Conservation (phyloP, 2,888 invertebrate genomes). For the Lucinisca nassula region DNA sequence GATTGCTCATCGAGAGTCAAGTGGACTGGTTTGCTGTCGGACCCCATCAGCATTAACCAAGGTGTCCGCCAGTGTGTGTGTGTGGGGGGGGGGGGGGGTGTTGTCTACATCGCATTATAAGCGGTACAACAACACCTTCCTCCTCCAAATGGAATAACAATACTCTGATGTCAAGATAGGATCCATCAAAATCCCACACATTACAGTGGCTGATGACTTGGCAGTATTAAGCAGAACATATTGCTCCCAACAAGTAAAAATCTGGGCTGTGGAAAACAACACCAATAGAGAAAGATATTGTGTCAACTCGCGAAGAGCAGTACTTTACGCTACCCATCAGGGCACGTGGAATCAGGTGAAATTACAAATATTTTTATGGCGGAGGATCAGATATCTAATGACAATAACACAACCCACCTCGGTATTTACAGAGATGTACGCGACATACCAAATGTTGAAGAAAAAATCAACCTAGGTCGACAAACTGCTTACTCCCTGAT, state of each 20-base stretch:
- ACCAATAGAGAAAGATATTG: neutral
- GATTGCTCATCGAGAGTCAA: neutral
- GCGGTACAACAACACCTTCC: neutral
- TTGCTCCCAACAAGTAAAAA: neutral
- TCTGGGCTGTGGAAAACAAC: neutral
- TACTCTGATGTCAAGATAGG: neutral
- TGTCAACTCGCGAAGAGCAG: neutral
- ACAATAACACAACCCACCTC: neutral
- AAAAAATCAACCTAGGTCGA: too few species aligned
- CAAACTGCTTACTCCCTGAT: too few species aligned
- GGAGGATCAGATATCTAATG: neutral
- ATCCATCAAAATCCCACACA: neutral
- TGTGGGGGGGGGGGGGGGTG: neutral
- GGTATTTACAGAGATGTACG: neutral
- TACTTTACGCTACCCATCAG: neutral
- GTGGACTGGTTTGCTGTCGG: neutral
- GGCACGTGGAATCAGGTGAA: too few species aligned
- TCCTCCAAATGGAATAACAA: neutral
- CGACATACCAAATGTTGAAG: neutral
- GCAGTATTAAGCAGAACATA: neutral
- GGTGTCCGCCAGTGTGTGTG: neutral
- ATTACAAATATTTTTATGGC: neutral
- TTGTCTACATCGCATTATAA: conserved; percentile 6
- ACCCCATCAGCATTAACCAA: neutral
- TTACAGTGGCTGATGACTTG: neutral